Evolutionary conservation across 2,113 vertebrate genomes (phyloP).

Genomic region (Tylochromis polylepis): DNA sequence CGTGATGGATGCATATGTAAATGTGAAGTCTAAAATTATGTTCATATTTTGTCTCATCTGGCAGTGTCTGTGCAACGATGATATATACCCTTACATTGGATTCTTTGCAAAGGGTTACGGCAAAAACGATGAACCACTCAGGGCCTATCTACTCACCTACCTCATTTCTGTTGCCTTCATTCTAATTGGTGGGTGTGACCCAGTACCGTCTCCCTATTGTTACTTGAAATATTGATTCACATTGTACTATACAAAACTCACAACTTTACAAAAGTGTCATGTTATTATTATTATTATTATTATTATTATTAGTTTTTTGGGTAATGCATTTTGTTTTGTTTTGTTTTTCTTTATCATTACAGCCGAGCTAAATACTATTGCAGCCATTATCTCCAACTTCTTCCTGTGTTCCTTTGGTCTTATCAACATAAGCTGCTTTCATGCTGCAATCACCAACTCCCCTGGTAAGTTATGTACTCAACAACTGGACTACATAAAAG

Average conservation of each 20-base stretch:
- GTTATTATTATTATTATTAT: background rate
- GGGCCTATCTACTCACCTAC: conserved; percentile 70
- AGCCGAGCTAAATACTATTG: conserved; percentile 72
- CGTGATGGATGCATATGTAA: background rate
- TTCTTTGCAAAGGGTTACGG: conserved; percentile 77
- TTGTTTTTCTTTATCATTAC: background rate
- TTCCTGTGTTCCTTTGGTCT: conserved; percentile 77
- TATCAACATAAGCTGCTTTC: conserved; percentile 80
- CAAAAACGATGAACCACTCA: conserved; percentile 70
- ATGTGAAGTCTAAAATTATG: background rate
- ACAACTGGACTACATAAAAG: background rate
- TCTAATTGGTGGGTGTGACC: conserved; percentile 67
- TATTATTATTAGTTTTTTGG: too few species aligned
- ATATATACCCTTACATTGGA: conserved; percentile 70
- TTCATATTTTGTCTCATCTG: background rate
- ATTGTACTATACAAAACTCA: background rate
- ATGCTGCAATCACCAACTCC: conserved; percentile 72
- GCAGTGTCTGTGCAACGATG: conserved; percentile 75
- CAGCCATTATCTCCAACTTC: conserved; percentile 74
- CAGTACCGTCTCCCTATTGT: background rate
- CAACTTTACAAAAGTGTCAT: too few species aligned
- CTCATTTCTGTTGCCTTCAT: conserved; percentile 72
- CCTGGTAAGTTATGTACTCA: conserved; percentile 57
- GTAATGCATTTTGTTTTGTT: too few species aligned
- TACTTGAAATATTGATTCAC: background rate